Evolutionary conservation across 2,888 invertebrate species (phyloP), one percentile per base, ranked within the genome.

Genomic region (Heteromurus nitidus): DNA sequence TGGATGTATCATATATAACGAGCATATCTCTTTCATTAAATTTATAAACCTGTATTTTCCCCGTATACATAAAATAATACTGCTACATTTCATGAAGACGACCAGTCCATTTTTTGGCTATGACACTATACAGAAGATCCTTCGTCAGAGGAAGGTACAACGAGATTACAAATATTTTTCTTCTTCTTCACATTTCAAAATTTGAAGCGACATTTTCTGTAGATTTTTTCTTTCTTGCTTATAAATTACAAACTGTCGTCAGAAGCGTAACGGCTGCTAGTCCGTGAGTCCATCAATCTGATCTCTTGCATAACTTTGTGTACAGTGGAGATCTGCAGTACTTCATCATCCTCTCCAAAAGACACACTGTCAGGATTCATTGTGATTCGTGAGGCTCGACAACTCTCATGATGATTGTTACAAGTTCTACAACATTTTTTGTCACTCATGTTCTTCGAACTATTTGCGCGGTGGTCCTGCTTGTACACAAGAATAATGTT

Each of bases 231-330:
- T n/a, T n/a, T 50, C n/a, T 50, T 7, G 50, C 11, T 50, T 50
- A 50, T 9, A 9, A 55, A 5, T 60, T 42, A 79, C 65, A 79
- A 65, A 72, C 72, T 79, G 16, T 79, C 30, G 16, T 44, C 65
- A 24, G 42, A 55, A 31, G n/a, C 9, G 20, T 31, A 20, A 22
- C 16, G 3, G 31, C 11, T 53, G 18, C 2, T 18, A 22, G 13
- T 44, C 11, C 13, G 67, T 0, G 72, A 26, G 30, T 80, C 80
- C 16, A 73, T 18, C 3, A 80, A 36, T 73, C 60, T 55, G 50
- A 80, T 73, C 26, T 80, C 80, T 36, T 73, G 80, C 73, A 80
- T 73, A 3, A 80, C 68, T 73, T 80, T 80, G 28, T 80, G 73
- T 20, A 80, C 80, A 3, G 80, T 80, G 5, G 80, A 80, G 36